Base-by-base conservation (phyloP, 2,113 vertebrate genomes). In the Hypocryptadius cinnamomeus region DNA sequence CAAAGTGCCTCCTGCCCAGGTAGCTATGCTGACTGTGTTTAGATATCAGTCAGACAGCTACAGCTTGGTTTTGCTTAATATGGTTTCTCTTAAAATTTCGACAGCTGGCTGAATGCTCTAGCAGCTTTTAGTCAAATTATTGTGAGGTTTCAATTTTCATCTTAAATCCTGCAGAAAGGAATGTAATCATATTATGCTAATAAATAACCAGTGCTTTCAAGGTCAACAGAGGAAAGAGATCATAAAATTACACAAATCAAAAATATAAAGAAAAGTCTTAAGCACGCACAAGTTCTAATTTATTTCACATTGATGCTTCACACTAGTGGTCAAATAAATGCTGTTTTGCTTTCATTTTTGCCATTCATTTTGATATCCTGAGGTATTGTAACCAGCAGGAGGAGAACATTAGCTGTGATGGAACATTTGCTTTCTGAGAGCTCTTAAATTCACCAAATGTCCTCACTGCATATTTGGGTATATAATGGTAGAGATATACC, bases 91-190 rank as follows among this genome's bases (percentile, higher is more conserved):
- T 95, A 93, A 94, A 94, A 95, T 94, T 84, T 87, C 82, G 35
- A 97, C 93, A 97, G 94, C 92, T 95, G 92, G 91, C 81, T 92
- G 92, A 96, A 97, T 80, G 85, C 90, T 91, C 69, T 74, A 60
- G 91, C 89, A 96, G 94, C 66, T 96, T 96, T 92, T 95, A 95
- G 82, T 82, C 95, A 96, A 97, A 97, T 96, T 97, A 97, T 89
- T 81, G 47, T 83, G 68, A 94, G 90, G 84, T 89, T 96, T 96
- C 90, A 93, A 93, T 97, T 97, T 93, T 96, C 90, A 65, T 59
- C 93, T 92, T 85, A 95, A 97, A 86, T 63, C 59, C 89, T 85
- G 72, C 68, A 92, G 95, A 96, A 76, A 96, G 77, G 88, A 87
- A 80, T 7, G 30, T 94, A 97, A 96, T 94, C 76, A 57, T 78